Percentiles rank a stretch among this genome's conserved stretches.
Conservation (phyloP, 2,797 vertebrate species). For the Antennarius maculatus region DNA sequence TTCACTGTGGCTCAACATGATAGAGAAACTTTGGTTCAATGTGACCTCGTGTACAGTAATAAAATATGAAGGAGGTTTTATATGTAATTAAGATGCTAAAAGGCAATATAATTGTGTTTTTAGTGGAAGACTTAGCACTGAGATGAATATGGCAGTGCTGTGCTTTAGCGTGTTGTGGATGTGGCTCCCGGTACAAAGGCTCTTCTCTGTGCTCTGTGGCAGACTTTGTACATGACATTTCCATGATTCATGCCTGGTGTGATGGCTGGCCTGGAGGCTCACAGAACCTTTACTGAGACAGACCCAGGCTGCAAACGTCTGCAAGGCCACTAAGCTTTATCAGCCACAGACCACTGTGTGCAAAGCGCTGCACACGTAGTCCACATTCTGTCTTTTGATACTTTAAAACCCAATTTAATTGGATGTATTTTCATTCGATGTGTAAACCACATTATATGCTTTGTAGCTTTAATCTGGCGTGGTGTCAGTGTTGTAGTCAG, state of each 20-base stretch:
- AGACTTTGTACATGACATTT: slow-evolving; percentile 82
- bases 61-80: no score
- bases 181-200: slow-evolving; percentile 26
- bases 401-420: slow-evolving; percentile 3
- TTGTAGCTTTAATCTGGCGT: slow-evolving; percentile 9
- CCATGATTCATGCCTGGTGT: slow-evolving; percentile 78
- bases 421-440: slow-evolving; percentile 19
- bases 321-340: slow-evolving; percentile 47
- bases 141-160: neutral
- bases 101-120: neutral
- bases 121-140: no score
- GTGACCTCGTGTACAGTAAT: no score
- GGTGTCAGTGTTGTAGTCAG: slow-evolving; percentile 15
- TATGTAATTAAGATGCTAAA: no score
- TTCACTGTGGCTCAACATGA: no score
- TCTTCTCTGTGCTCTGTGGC: slow-evolving; percentile 56
- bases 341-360: slow-evolving; percentile 5
- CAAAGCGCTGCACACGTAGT: neutral
- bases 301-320: slow-evolving; percentile 53
- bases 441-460: slow-evolving; percentile 12
- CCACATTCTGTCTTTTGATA: slow-evolving; percentile 11
- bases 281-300: slow-evolving; percentile 75
- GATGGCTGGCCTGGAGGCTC: slow-evolving; percentile 77
- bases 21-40: no score
- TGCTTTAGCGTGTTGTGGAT: slow-evolving; percentile 12